Percentiles rank a stretch among this genome's conserved stretches.
phyloP scores from a whole-genome alignment of 2,113 vertebrate genomes.

The Poeciliopsis retropinna region DNA sequence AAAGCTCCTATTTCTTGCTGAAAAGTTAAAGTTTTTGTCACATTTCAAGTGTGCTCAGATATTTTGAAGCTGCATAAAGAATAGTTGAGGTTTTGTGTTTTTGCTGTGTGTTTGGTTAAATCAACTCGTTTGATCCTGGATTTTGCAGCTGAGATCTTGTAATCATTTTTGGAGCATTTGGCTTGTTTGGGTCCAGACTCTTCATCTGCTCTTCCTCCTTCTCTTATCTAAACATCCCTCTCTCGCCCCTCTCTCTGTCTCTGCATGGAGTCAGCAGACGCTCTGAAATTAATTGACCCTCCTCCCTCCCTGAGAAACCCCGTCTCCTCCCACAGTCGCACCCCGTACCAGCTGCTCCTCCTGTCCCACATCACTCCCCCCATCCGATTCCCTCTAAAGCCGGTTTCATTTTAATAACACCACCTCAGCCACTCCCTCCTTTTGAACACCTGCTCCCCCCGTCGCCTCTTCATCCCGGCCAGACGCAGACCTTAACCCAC shows the following conservation, averaged over 20 bases:
- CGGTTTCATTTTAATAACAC: too few species aligned
- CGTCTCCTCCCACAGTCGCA: not conserved
- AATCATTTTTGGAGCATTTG: too few species aligned
- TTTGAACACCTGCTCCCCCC: conserved; percentile 63
- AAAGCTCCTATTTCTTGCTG: too few species aligned
- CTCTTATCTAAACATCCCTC: not conserved
- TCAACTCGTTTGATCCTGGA: too few species aligned
- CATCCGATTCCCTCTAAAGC: conserved; percentile 11
- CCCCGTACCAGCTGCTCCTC: conserved; percentile 56
- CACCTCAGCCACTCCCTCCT: conserved; percentile 23
- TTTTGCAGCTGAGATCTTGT: too few species aligned
- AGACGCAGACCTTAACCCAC: conserved; percentile 27
- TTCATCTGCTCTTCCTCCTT: not conserved
- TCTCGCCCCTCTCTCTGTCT: not conserved
- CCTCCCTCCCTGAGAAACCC: conserved; percentile 13
- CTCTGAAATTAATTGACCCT: conserved; percentile 58
- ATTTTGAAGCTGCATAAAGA: too few species aligned
- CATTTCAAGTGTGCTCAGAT: too few species aligned
- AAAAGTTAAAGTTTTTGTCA: too few species aligned
- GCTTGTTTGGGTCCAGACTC: not conserved
- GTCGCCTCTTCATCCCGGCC: conserved; percentile 19
- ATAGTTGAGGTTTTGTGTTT: too few species aligned
- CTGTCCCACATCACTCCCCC: conserved; percentile 22
- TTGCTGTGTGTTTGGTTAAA: too few species aligned
- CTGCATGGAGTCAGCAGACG: conserved; percentile 22